phyloP scores from a whole-genome alignment of 2,888 invertebrate genomes.

The Tipula lateralis region DNA sequence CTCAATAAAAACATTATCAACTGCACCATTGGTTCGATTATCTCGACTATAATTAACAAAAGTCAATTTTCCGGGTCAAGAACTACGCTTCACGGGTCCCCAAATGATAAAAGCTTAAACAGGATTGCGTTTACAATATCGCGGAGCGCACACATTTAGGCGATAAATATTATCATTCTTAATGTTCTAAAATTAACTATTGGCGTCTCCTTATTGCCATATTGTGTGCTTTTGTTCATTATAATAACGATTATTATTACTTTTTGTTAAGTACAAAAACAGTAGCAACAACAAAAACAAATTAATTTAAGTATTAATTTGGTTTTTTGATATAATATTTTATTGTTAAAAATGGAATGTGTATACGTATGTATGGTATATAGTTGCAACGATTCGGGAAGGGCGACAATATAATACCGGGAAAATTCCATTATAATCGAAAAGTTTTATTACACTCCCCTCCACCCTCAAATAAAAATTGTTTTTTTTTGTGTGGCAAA shows the following conservation, averaged over 20 bases:
- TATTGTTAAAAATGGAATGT: not conserved
- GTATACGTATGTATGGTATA: not conserved
- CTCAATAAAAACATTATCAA: no score
- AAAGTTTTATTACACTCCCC: not conserved
- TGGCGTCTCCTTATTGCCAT: not conserved
- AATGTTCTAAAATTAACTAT: not conserved
- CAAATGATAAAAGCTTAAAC: no score
- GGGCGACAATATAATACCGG: not conserved
- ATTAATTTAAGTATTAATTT: conserved; percentile 15
- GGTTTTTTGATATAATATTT: not conserved
- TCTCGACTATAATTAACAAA: no score
- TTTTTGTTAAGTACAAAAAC: not conserved
- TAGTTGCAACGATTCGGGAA: not conserved
- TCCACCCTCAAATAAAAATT: not conserved
- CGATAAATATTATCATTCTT: not conserved
- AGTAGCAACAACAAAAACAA: not conserved
- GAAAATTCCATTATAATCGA: conserved; percentile 20
- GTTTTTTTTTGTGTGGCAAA: not conserved
- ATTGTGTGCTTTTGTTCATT: not conserved
- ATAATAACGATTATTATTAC: not conserved
- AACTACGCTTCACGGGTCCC: no score
- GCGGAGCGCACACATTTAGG: not conserved
- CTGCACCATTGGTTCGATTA: no score
- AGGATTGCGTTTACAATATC: no score
- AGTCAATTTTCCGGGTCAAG: no score